Base-by-base conservation (phyloP, 1,140 invertebrate genomes). In the Dryas iulia region DNA sequence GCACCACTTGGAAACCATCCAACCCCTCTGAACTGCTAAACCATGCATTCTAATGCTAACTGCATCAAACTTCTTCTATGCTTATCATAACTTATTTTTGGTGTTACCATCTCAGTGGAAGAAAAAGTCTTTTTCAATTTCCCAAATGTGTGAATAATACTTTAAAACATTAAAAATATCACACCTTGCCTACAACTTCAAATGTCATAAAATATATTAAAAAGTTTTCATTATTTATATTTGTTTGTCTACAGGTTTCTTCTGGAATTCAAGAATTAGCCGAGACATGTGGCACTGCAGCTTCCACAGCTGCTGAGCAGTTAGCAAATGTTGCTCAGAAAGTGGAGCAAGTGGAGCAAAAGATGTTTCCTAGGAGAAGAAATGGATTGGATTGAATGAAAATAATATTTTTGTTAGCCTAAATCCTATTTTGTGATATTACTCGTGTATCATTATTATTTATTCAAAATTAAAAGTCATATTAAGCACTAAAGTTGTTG, bases 211-310 rank as follows among this genome's bases (percentile, higher is more conserved):
- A n/a, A n/a, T n/a, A n/a, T n/a, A n/a, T n/a, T n/a, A n/a, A n/a
- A n/a, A n/a, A 39, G 11, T 39, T 12, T 3, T 39, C 11, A 12
- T 39, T 12, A 5, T 56, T 56, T 56, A 25, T 7, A 26, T 25
- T 56, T 25, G n/a, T 26, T 56, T 56, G n/a, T 39, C 1, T 71
- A 6, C 62, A 91, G 89, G 87, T 91, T 23, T 81, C 85, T 14
- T 81, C 84, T 59, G 89, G 89, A 10, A 80, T 91, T 12, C 85
- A 88, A 73, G 76, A 91, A 63, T 59, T 91, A 10, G 89, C 89
- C 26, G 86, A 91, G 62, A 91, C 87, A 3, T 90, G 87, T 74
- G 89, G 89, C 0, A 28, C 77, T 6, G 89, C 87, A 10, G 89
- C 89, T 11, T 77, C 79, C 5, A 76, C 81, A 18, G 83, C 84